Base-by-base conservation (phyloP, 92 coral and sea anemone species). In the Phenganax subtilis region DNA sequence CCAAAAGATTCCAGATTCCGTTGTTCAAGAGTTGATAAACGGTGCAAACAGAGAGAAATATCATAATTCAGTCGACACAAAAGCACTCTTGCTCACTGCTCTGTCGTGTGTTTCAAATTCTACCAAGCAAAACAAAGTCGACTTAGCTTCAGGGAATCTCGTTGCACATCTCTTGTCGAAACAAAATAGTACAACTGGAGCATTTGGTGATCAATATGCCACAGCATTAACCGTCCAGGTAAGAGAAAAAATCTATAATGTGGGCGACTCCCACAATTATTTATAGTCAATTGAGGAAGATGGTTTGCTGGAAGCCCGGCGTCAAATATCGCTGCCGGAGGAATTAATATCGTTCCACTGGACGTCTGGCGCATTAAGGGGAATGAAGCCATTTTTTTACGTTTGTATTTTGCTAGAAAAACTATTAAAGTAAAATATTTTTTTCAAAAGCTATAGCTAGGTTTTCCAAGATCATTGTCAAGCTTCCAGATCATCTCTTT, bases 201-300 rank as follows among this genome's bases (percentile, higher is more conserved):
- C 76, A 4, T 90, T 85, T 86, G 93, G 93, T 7, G 85, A 90
- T 62, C 85, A 89, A 55, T 72, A 71, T 8, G 82, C 93, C 7
- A 90, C 89, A 3, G 88, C 91, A 6, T 69, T 80, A 12, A 85
- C 80, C 1, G 80, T 85, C 3, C 57, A 69, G 88, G 88, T 80
- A 68, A 17, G 59, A 9, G 47, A 37, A 37, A 37, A 37, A 37
- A 37, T 37, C 47, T 2, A 37, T 1, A 37, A 37, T 37, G 47
- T 5, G 5, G 2, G 47, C 5, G 47, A 5, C 47, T 20, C 47
- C 47, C 47, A 5, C 47, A 37, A 37, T 37, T 20, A 20, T 20
- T 20, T 20, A 20, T 20, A 20, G 47, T 37, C 47, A 2, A 37
- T 37, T 37, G 5, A 37, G 47, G 47, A 37, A 37, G 47, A 37